Base-by-base conservation (phyloP, 2,888 invertebrate species). In the Epirrhoe tristata region DNA sequence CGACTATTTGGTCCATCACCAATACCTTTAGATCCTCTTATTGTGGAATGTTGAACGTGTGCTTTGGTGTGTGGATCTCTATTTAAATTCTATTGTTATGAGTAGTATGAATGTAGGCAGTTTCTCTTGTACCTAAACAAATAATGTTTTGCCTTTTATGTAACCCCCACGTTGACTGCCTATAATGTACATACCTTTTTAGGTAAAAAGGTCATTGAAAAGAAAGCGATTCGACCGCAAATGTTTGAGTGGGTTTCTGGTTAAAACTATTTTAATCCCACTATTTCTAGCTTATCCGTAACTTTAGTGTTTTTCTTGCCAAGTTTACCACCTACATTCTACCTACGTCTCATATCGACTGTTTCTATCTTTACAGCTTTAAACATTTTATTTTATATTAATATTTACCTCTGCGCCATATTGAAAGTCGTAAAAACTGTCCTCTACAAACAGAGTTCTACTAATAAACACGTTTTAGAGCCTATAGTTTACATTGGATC, bases 351-450 rank as follows among this genome's bases (percentile, higher is more conserved):
- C 53, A 10, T 52, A 65, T 72, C 64, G 66, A 69, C 63, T 56
- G 39, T 48, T 61, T 43, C 50, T 34, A 62, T 55, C 57, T 69
- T 52, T 61, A 62, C 63, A 55, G 60, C 62, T 56, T 48, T 43
- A 61, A 62, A 50, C 32, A 10, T 48, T 56, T 59, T 63, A 70
- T 73, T 65, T 69, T 57, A 67, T 71, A 62, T 57, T 51, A 63
- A 70, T 71, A 69, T 72, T 74, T 69, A 74, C 69, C 60, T 69
- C 69, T 58, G 60, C 70, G 51, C 66, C 56, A 67, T 71, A 69
- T 72, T 74, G 70, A 70, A 68, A 71, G 74, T 66, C 63, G 71
- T 73, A 72, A 75, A 72, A 73, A 69, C 64, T 66, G 74, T 72
- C 74, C 70, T 75, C 66, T 68, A 69, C 63, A 74, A 72, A 74